Base-by-base conservation (phyloP, 2,113 vertebrate species). In the Equus przewalskii region DNA sequence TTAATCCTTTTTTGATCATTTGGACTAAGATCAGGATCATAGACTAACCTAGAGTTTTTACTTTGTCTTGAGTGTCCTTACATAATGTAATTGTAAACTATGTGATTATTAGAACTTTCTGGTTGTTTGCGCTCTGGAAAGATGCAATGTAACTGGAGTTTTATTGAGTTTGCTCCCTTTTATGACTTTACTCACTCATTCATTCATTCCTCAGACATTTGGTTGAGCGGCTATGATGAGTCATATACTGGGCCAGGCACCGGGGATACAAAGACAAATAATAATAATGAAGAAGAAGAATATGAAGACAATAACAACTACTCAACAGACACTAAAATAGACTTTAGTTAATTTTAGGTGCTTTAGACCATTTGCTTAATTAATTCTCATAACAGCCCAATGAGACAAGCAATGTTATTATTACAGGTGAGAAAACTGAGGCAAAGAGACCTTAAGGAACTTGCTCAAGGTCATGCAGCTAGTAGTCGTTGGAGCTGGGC, bases 1-100 rank as follows among this genome's bases (percentile, higher is more conserved):
- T 94, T 79, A 86, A 91, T 87, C 30, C 86, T 93, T 73, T 30
- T 91, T 96, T 89, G 54, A 85, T 89, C 88, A 69, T 56, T 91
- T 81, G 75, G 54, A 69, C 18, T 69, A 80, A 93, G 70, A 70
- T 85, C 46, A 88, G 62, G 36, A 85, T 88, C 69, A 70, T 58
- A 1, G 56, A 54, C 26, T 36, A 44, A 56, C 5, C 72, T 70
- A 67, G 41, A 21, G 14, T 80, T 69, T 93, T 96, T 60, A 89
- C 94, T 95, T 87, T 94, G 89, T 60, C 83, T 65, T 86, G n/a
- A 83, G 80, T 83, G 51, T 58, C 41, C 24, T 65, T 41, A 80
- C 1, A 9, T 26, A 70, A 75, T 67, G 46, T 54, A 75, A 21
- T 54, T 80, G 54, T 41, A 14, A 73, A 92, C 18, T 83, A 78